Evolutionary conservation across 2,797 vertebrate species (phyloP), one percentile per base, ranked within the genome.

Genomic region (Onychomys arenicola): DNA sequence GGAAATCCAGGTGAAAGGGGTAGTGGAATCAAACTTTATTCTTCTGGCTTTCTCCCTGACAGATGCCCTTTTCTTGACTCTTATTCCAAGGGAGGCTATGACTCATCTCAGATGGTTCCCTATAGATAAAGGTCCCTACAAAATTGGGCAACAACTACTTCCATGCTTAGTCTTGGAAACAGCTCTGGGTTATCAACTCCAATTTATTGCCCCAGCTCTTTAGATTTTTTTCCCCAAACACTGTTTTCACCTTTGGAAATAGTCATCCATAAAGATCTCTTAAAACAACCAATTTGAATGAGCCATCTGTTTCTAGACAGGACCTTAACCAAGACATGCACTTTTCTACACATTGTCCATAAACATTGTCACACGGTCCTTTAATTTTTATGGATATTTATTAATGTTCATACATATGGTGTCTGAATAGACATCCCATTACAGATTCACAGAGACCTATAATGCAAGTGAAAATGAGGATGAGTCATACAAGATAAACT

Each of bases 351-450:
- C 80, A 67, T 57, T 78, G 29, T 89, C 67, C 75, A 27, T 87
- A 82, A 95, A 92, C 52, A 55, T 71, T 80, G 46, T 77, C n/a
- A 89, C 25, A 37, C 4, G 52, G 78, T 80, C 49, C 49, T 93
- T 90, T 94, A 71, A 52, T 94, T 88, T 96, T 93, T 93, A 46
- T 52, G 69, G 73, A 76, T 32, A 94, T 93, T 76, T 92, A 93
- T 82, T 95, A 83, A 37, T 93, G 37, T 95, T 93, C 69, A 75
- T 90, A 59, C n/a, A 69, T 83, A 81, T 46, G 37, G 37, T 40
- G 34, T 89, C 34, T 27, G 52, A 82, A 90, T 69, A 85, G 55
- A 78, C 1, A n/a, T 23, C 40, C 71, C 73, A 73, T 34, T 75
- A 61, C 27, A 80, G 82, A 82, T 93, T 91, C 94, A 21, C 61